Conservation (phyloP, 2,888 invertebrate genomes). For the Ichneumoninae sp. region DNA sequence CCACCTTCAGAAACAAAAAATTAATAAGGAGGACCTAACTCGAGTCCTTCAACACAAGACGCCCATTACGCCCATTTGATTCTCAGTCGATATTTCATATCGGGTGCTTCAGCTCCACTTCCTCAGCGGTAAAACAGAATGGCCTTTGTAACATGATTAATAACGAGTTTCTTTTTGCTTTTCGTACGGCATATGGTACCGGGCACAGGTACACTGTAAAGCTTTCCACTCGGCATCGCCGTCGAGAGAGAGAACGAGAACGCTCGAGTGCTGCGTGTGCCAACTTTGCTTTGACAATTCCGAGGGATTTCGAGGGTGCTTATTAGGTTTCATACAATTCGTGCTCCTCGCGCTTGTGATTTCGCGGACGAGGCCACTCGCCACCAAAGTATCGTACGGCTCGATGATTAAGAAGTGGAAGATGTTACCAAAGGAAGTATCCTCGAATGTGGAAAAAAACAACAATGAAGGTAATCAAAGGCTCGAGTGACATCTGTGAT, state of each 20-base stretch:
- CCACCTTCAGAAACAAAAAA: no score
- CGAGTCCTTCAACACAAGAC: no score
- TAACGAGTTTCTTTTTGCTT: conserved; percentile 54
- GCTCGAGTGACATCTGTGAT: conserved; percentile 26
- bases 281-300: conserved; percentile 61
- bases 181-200: conserved; percentile 6
- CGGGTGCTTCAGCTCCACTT: neutral
- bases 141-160: conserved; percentile 28
- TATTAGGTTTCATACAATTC: conserved; percentile 51
- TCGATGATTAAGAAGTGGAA: conserved; percentile 56
- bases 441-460: conserved; percentile 46
- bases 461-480: conserved; percentile 64
- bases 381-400: conserved; percentile 48
- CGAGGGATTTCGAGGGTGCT: conserved; percentile 52
- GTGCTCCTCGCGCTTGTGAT: conserved; percentile 40
- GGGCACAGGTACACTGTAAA: conserved; percentile 18
- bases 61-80: neutral
- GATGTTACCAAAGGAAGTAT: conserved; percentile 61
- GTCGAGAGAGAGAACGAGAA: conserved; percentile 46
- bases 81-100: neutral
- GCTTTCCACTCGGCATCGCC: conserved; percentile 26
- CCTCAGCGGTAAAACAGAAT: conserved; percentile 5
- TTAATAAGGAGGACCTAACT: no score
- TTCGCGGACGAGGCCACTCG: conserved; percentile 39
- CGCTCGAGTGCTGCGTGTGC: conserved; percentile 53